These are phyloP conservation scores for Meandrusa payeni DNA, from an alignment of 2,888 invertebrate species.

Conservation along the genomic window DNA sequence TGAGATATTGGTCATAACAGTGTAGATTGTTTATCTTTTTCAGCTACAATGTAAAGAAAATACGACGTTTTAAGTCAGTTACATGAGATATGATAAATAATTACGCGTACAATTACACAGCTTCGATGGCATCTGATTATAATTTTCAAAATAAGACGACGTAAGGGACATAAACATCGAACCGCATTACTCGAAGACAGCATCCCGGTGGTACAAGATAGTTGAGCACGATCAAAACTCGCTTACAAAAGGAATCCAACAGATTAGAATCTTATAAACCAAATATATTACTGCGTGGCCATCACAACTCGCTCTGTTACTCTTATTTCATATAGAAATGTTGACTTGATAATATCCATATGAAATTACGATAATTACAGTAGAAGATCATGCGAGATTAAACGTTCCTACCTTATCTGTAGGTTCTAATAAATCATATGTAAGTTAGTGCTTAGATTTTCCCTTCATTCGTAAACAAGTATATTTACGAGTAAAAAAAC, in stretches of 20 bases:
- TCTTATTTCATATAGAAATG: constrained; percentile 23
- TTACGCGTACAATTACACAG: constrained; percentile 1
- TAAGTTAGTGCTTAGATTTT: not conserved
- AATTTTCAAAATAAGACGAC: constrained; percentile 10
- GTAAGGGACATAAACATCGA: not conserved
- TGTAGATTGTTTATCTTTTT: too few relatives aligned
- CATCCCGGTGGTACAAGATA: not conserved
- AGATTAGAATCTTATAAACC: constrained; percentile 22
- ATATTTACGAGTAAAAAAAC: too few relatives aligned
- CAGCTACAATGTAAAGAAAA: too few relatives aligned
- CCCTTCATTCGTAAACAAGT: too few relatives aligned
- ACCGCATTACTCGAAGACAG: not conserved
- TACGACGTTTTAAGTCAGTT: too few relatives aligned
- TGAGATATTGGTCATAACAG: too few relatives aligned
- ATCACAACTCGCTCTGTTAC: constrained; percentile 13
- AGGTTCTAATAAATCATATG: constrained; percentile 2
- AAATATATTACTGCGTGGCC: constrained; percentile 16
- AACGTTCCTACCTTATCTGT: constrained; percentile 7
- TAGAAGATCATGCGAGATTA: constrained; percentile 17
- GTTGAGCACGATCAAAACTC: constrained; percentile 11
- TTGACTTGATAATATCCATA: constrained; percentile 13
- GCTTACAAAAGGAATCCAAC: constrained; percentile 21
- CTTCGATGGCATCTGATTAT: constrained; percentile 11
- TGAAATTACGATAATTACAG: constrained; percentile 21
- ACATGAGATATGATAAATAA: too few relatives aligned